A percentile compares a stretch with the other conserved stretches of the same genome.
Evolutionary conservation across 2,113 vertebrate species (phyloP).

Genomic region (Neotoma lepida): DNA sequence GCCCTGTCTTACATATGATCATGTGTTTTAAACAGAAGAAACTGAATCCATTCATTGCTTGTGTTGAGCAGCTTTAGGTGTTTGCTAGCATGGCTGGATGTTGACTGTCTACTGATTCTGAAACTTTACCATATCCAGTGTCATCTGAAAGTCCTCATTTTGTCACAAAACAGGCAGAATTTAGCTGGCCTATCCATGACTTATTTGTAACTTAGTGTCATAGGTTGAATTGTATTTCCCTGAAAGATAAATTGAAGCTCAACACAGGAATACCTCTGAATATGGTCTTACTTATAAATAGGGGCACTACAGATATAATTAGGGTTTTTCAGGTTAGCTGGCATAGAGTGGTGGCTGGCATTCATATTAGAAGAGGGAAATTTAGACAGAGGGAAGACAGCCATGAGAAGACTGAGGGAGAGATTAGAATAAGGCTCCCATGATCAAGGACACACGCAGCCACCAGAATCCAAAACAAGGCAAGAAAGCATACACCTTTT

Average conservation of each 20-base stretch:
- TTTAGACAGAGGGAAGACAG: not conserved
- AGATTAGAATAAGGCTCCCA: not conserved
- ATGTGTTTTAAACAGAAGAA: not conserved
- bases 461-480: not conserved
- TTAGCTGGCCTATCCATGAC: not conserved
- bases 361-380: not conserved
- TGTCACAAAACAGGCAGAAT: slow-evolving; percentile 1
- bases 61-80: not conserved
- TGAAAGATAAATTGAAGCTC: not conserved
- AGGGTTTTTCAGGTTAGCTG: not conserved
- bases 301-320: not conserved
- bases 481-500: not conserved
- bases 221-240: not conserved
- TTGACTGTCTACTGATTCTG: not conserved
- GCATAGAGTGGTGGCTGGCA: not conserved
- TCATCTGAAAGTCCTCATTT: slow-evolving; percentile 13
- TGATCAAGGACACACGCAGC: not conserved
- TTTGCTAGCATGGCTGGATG: not conserved
- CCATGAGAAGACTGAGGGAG: fast-evolving
- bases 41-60: not conserved
- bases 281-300: not conserved
- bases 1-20: not conserved
- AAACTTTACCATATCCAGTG: not conserved
- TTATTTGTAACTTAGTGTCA: not conserved
- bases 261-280: not conserved